Evolutionary conservation across 2,888 invertebrate species (phyloP).

Genomic region (Hedya salicella): DNA sequence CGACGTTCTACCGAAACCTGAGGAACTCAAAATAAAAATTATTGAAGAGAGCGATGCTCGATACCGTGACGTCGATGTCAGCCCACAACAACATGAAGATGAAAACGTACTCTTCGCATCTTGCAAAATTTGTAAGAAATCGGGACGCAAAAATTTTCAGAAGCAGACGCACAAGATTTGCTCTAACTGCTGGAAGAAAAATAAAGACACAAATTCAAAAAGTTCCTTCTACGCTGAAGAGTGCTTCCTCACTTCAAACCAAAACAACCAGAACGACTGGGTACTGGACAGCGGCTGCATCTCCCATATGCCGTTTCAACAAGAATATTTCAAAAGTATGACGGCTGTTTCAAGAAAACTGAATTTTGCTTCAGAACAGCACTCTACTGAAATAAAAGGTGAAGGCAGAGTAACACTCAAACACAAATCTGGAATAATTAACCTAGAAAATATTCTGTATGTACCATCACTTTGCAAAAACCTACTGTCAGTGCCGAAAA

Average conservation of each 20-base stretch:
- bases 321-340: not conserved
- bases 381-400: not conserved
- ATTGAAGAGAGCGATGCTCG: constrained; percentile 22
- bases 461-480: not conserved
- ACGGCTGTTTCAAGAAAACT: constrained; percentile 3
- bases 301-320: not conserved
- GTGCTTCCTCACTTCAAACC: not conserved
- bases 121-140: constrained; percentile 7
- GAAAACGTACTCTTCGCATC: not conserved
- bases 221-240: not conserved
- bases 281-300: constrained; percentile 1
- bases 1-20: constrained; percentile 18
- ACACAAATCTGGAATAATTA: not conserved
- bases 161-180: constrained; percentile 4
- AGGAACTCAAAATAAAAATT: constrained; percentile 27
- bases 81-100: not conserved
- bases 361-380: constrained; percentile 1
- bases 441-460: not conserved
- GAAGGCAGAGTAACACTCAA: not conserved
- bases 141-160: not conserved
- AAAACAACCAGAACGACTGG: not conserved
- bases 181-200: constrained; percentile 12
- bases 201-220: not conserved
- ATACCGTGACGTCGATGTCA: not conserved
- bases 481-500: too few relatives aligned